phyloP scores from a whole-genome alignment of 2,113 vertebrate species.

The Gymnogyps californianus region DNA sequence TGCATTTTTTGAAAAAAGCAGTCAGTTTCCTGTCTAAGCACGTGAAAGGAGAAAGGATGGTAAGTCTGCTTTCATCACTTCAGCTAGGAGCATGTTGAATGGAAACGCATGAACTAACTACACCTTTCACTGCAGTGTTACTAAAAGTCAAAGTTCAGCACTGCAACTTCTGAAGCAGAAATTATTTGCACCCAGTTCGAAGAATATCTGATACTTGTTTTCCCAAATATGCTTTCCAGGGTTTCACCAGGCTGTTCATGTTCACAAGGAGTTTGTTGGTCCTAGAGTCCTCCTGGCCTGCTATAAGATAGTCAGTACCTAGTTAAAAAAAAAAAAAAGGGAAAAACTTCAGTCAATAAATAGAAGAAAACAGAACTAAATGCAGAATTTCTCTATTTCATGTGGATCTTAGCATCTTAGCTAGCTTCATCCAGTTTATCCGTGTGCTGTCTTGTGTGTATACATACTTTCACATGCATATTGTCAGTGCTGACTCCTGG shows the following conservation, averaged over 20 bases:
- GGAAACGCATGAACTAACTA: constrained; percentile 34
- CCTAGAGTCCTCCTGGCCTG: constrained; percentile 80
- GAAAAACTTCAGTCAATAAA: neutral
- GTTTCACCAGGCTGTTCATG: constrained; percentile 84
- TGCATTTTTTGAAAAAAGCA: neutral
- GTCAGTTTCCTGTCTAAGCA: neutral
- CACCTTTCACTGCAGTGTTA: constrained; percentile 34
- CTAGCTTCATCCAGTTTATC: neutral
- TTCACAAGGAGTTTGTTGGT: constrained; percentile 83
- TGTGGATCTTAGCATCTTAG: neutral
- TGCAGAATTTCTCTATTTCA: neutral
- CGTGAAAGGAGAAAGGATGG: neutral
- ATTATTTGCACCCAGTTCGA: constrained; percentile 66
- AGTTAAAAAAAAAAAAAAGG: neutral
- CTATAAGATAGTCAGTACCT: constrained; percentile 86
- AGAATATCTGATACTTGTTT: constrained; percentile 72
- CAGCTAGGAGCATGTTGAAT: constrained; percentile 10
- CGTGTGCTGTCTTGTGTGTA: neutral
- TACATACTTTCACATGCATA: neutral
- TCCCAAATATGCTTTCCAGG: constrained; percentile 79
- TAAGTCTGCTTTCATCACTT: neutral
- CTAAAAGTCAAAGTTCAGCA: constrained; percentile 43
- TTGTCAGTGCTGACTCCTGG: neutral
- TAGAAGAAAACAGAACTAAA: neutral
- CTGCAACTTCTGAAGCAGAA: constrained; percentile 16